Conservation (phyloP, 2,797 vertebrate species). For the Falco peregrinus region DNA sequence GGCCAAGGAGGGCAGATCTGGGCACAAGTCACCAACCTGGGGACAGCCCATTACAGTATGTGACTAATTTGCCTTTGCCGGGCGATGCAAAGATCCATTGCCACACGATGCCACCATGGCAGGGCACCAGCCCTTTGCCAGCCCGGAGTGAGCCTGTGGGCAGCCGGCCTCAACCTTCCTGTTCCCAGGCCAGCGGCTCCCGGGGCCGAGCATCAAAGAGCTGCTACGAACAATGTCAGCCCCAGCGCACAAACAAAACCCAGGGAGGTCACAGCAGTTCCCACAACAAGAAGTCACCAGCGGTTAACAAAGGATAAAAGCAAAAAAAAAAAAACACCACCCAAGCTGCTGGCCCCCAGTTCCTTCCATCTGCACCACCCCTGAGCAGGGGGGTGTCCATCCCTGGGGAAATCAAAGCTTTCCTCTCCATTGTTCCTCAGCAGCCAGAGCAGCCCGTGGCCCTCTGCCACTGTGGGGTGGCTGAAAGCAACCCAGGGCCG, state of each 20-base stretch:
- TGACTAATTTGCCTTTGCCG: neutral
- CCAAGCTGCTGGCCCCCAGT: neutral
- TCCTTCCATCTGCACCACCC: slow-evolving; percentile 55
- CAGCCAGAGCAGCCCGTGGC: neutral
- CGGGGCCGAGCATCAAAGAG: slow-evolving; percentile 6
- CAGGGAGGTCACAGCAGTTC: neutral
- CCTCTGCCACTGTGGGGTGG: neutral
- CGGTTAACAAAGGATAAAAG: slow-evolving; percentile 53
- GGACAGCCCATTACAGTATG: accelerated
- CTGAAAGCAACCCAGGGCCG: neutral
- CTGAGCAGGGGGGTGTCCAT: slow-evolving; percentile 2
- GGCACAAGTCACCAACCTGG: neutral
- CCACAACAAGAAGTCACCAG: neutral
- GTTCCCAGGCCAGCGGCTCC: neutral
- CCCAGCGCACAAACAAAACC: slow-evolving; percentile 19
- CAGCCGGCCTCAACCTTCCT: neutral
- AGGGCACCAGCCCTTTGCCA: neutral
- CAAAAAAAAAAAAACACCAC: neutral
- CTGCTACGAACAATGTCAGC: neutral
- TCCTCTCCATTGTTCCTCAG: slow-evolving; percentile 27
- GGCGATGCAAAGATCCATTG: accelerated
- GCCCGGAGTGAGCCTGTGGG: accelerated
- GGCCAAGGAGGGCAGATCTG: neutral
- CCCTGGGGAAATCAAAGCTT: slow-evolving; percentile 39
- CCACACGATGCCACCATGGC: neutral